phyloP scores from a whole-genome alignment of 2,113 vertebrate species.

The Perca flavescens region DNA sequence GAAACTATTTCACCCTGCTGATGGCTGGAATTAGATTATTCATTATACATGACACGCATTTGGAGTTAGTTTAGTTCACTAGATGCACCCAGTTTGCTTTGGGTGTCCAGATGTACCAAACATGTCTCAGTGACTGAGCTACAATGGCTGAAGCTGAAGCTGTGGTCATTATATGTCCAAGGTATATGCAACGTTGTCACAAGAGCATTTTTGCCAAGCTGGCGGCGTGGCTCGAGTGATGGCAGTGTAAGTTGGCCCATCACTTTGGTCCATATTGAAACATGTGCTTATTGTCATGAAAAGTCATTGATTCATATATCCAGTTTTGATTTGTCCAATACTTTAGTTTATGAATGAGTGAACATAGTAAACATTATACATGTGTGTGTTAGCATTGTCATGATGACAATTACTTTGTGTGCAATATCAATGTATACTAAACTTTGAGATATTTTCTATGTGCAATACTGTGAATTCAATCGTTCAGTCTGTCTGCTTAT shows the following conservation, averaged over 20 bases:
- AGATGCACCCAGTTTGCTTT: slow-evolving; percentile 5
- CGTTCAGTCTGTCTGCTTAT: too few relatives aligned
- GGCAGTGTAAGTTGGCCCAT: background rate
- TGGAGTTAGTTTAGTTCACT: background rate
- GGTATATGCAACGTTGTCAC: background rate
- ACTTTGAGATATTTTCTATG: too few relatives aligned
- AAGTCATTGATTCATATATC: background rate
- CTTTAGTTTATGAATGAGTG: background rate
- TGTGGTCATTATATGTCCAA: background rate
- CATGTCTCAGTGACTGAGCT: background rate
- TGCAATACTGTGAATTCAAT: too few relatives aligned
- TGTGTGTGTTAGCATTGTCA: background rate
- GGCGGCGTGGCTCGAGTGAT: background rate
- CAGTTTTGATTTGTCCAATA: background rate
- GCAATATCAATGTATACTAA: too few relatives aligned
- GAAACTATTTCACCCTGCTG: background rate
- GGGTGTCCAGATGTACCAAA: background rate
- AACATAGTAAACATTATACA: background rate
- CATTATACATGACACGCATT: background rate
- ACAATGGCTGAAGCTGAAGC: background rate
- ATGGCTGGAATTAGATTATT: background rate
- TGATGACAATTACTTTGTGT: too few relatives aligned
- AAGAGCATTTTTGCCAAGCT: background rate
- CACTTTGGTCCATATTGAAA: background rate
- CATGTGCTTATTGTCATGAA: background rate